A percentile compares a stretch with the other conserved stretches of the same genome.
Conservation (phyloP, 2,888 invertebrate species). For the Boloria euphrosyne region DNA sequence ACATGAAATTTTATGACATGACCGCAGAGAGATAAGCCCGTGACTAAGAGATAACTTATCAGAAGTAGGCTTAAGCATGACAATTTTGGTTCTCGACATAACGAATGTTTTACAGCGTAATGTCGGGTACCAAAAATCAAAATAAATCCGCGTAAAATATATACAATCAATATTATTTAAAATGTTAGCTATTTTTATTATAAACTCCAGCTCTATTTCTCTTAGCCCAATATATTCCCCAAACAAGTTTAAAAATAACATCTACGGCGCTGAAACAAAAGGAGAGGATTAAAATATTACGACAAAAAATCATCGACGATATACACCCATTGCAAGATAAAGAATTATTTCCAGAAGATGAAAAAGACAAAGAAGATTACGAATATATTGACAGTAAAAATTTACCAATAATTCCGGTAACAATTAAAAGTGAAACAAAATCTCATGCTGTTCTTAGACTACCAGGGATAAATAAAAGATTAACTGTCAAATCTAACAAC, state of each 20-base stretch:
- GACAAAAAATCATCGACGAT: slow-evolving; percentile 28
- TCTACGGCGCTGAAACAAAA: slow-evolving; percentile 24
- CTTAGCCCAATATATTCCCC: slow-evolving; percentile 21
- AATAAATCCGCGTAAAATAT: too few species aligned
- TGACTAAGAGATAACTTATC: too few species aligned
- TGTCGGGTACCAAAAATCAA: too few species aligned
- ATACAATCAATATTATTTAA: too few species aligned
- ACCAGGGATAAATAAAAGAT: slow-evolving; percentile 11
- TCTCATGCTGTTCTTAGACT: slow-evolving; percentile 15
- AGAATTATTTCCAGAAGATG: slow-evolving; percentile 7
- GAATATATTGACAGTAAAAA: slow-evolving; percentile 21
- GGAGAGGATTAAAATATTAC: slow-evolving; percentile 32
- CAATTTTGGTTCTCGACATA: too few species aligned
- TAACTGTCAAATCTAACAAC: slow-evolving; percentile 27
- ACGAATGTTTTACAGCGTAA: too few species aligned
- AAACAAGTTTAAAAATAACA: slow-evolving; percentile 20
- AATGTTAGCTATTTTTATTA: too few species aligned
- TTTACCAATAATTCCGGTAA: slow-evolving; percentile 36
- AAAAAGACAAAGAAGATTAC: slow-evolving; percentile 18
- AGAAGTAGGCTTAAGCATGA: too few species aligned
- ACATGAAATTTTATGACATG: too few species aligned
- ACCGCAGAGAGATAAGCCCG: too few species aligned
- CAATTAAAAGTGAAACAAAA: slow-evolving; percentile 5
- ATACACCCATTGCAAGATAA: slow-evolving; percentile 14
- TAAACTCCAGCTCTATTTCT: not conserved